Evolutionary conservation across 2,888 invertebrate genomes (phyloP), one percentile per base, ranked within the genome.

Genomic region (Nemotelus nigrinus): DNA sequence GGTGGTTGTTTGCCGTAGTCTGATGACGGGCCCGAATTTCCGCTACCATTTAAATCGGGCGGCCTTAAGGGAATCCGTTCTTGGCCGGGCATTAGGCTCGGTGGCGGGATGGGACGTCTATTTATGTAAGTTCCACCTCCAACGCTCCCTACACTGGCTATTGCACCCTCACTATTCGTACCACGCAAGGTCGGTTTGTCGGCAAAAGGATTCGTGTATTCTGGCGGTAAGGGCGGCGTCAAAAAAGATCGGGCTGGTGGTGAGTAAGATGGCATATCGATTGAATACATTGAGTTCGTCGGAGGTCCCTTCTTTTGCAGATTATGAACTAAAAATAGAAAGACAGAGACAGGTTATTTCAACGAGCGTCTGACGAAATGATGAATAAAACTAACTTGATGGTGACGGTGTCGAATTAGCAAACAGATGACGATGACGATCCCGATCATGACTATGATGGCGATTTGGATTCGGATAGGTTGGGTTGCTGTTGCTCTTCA

Each of bases 121-220:
- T 93, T 93, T 81, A 90, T 91, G 83, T 91, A 92, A 82, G 84
- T 70, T 5, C 71, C 71, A n/a, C 58, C 47, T 10, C 47, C 60
- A 2, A 47, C 44, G 41, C 10, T 41, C 3, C 70, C 70, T 2
- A 55, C 57, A 77, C 74, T 85, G 0, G 83, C 81, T 50, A 85
- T 80, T 1, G 84, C 79, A n/a, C 87, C 87, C 63, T 91, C 91
- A 53, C 90, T 89, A 82, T 91, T 90, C n/a, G 91, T 89, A 82
- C 93, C 94, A 83, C 95, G 90, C 78, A 96, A 88, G 67, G 95
- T 96, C 74, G 95, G 95, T 86, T 94, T 95, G 85, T 95, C 94
- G n/a, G 94, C 94, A 84, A 95, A 95, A 0, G 95, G 95, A 88
- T 94, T 94, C 80, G 92, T 90, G 84, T 93, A 94, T 86, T 94